Base-by-base conservation (phyloP, 2,888 invertebrate species). In the Chorisops tibialis region DNA sequence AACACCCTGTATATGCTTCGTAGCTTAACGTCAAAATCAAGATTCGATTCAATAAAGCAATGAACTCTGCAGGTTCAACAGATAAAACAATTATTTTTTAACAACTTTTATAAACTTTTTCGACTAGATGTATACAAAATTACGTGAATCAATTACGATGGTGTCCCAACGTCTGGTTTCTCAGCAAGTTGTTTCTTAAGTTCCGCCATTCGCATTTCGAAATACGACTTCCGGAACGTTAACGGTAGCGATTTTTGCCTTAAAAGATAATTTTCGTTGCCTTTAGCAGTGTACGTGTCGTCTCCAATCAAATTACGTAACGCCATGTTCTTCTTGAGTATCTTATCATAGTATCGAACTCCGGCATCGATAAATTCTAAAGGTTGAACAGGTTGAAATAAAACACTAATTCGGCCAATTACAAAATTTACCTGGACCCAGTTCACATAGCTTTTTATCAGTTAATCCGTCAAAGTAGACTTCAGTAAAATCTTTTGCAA, bases 331-430 rank as follows among this genome's bases (percentile, higher is more conserved):
- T 88, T 84, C 68, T 85, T 79, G 39, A 90, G 72, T 22, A 85
- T 73, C 78, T 90, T 91, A 22, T 83, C 82, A 73, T 92, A 93
- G 78, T 84, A 93, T 73, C 87, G 86, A 30, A 85, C 78, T 3
- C 91, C 93, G 49, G 91, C 90, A 71, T 86, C 81, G 9, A 86
- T 77, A 73, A 86, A 90, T 45, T 85, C 67, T 4, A 14, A 14
- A 14, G n/a, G 7, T 41, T 11, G 41, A 21, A 16, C 6, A n/a
- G 12, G 24, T 48, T 16, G 30, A 7, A 5, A 47, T 4, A 18
- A 7, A 22, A 47, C 5, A 51, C 1, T 47, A 51, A 12, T 1
- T 43, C 14, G 30, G 5, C 9, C 12, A 48, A 11, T 16, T 51
- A 19, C 2, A 21, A 43, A 38, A 12, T 3, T 21, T 56, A 62